phyloP scores from a whole-genome alignment of 2,113 vertebrate species.

The Bos indicus region DNA sequence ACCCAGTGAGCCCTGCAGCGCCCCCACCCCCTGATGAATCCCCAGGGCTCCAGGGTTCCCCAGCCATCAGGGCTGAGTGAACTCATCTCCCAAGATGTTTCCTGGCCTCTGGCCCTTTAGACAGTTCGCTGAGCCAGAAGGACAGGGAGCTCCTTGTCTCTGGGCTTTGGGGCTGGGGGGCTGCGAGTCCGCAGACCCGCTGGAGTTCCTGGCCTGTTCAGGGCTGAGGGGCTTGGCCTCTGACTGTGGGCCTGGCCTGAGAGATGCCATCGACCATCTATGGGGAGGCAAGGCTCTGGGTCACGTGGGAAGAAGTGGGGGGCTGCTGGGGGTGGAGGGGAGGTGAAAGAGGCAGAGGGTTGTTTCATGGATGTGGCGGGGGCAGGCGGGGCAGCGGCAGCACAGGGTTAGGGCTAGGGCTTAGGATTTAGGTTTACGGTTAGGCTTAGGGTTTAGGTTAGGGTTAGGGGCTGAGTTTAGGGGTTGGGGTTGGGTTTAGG shows the following conservation, averaged over 20 bases:
- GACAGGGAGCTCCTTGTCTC: background rate
- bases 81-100: background rate
- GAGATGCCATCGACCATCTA: background rate
- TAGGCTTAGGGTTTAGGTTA: background rate
- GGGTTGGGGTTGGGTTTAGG: background rate
- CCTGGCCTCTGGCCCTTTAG: background rate
- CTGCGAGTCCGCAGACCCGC: rapidly evolving
- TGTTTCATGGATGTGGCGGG: rapidly evolving
- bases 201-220: background rate
- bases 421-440: background rate
- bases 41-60: background rate
- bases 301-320: background rate
- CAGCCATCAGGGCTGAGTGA: no score
- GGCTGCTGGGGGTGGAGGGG: background rate
- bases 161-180: background rate
- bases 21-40: background rate
- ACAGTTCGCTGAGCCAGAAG: background rate
- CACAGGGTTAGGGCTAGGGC: background rate
- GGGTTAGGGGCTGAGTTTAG: background rate
- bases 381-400: rapidly evolving
- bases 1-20: background rate
- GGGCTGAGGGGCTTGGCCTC: background rate
- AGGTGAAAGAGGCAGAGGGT: background rate
- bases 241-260: background rate
- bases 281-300: background rate